phyloP scores from a whole-genome alignment of 1,140 invertebrate genomes.

The Zaprionus gabonicus region DNA sequence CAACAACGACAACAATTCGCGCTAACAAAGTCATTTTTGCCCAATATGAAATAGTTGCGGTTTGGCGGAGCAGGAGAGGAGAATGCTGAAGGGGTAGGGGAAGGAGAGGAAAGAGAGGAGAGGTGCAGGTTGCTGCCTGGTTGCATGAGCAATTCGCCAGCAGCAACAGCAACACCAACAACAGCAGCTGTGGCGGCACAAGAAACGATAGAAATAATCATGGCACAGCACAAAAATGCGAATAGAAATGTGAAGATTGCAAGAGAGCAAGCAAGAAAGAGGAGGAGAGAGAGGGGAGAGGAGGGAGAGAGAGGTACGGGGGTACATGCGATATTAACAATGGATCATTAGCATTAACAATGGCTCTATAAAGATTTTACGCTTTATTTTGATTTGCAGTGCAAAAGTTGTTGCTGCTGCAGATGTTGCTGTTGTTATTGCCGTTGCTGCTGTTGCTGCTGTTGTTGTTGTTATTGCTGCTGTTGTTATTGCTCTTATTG shows the following conservation, averaged over 20 bases:
- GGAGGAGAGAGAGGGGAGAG: neutral
- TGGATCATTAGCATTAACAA: constrained; percentile 61
- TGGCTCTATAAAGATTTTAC: constrained; percentile 28
- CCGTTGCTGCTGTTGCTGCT: constrained; percentile 9
- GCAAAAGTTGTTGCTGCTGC: constrained; percentile 18
- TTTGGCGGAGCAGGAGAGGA: constrained; percentile 1
- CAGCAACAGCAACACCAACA: constrained; percentile 26
- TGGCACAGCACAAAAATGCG: constrained; percentile 33
- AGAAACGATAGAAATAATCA: constrained; percentile 47
- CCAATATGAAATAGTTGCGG: constrained; percentile 63
- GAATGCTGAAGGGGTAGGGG: no score
- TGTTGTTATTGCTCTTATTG: neutral
- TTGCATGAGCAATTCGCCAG: constrained; percentile 50
- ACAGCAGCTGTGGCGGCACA: constrained; percentile 6
- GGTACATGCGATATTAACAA: constrained; percentile 34
- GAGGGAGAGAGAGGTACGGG: neutral
- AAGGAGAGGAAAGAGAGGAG: neutral
- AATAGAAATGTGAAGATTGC: neutral
- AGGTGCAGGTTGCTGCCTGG: constrained; percentile 8
- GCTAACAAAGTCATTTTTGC: constrained; percentile 67
- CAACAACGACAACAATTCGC: constrained; percentile 43
- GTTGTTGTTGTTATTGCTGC: neutral
- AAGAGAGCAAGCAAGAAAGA: neutral
- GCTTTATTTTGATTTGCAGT: constrained; percentile 30
- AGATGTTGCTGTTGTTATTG: constrained; percentile 6